Conservation (phyloP, 2,797 vertebrate species). For the Sebastiscus albofasciatus region DNA sequence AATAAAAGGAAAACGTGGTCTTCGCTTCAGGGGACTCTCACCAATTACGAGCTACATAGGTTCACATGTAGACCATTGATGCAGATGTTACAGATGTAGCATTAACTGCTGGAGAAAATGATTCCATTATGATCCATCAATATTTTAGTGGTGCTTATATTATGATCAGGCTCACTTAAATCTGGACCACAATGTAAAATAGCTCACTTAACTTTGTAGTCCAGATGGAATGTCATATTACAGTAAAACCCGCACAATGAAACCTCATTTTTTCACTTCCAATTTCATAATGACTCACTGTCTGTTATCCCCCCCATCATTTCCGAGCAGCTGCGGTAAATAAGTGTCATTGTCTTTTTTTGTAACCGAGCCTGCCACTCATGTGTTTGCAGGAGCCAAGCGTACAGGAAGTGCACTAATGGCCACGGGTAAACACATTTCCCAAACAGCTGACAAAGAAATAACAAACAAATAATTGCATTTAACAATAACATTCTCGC, state of each 20-base stretch:
- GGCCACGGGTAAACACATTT: slow-evolving; percentile 38
- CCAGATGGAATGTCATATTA: background rate
- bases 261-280: slow-evolving; percentile 11
- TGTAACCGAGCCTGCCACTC: slow-evolving; percentile 33
- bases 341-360: slow-evolving; percentile 30
- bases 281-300: slow-evolving; percentile 24
- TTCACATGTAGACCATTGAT: background rate
- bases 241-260: background rate
- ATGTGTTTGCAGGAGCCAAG: slow-evolving; percentile 30
- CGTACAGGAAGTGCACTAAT: slow-evolving; percentile 55
- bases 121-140: slow-evolving; percentile 20
- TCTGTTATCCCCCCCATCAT: slow-evolving; percentile 7
- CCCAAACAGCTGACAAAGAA: background rate
- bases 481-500: background rate
- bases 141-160: slow-evolving; percentile 6
- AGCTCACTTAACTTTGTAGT: background rate
- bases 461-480: background rate
- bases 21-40: background rate
- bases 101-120: background rate
- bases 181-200: background rate
- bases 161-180: slow-evolving; percentile 2
- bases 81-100: background rate
- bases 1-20: background rate
- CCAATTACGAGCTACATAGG: background rate
- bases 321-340: slow-evolving; percentile 43